Conservation (phyloP, 2,113 vertebrate genomes). For the Strix uralensis region DNA sequence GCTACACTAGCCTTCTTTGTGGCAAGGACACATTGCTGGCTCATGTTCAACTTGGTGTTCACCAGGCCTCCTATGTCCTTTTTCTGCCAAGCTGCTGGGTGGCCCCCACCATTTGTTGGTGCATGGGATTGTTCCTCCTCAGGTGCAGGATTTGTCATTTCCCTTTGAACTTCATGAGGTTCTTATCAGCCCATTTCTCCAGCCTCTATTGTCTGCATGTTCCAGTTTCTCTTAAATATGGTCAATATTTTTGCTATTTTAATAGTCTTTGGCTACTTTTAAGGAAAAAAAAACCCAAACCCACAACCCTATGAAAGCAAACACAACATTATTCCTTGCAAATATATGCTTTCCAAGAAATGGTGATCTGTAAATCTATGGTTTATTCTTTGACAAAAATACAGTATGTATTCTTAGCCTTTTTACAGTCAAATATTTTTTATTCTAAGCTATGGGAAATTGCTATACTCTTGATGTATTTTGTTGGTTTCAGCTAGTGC, state of each 20-base stretch:
- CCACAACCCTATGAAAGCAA: neutral
- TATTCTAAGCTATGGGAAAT: neutral
- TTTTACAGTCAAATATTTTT: slow-evolving; percentile 47
- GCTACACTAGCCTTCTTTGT: neutral
- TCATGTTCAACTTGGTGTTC: neutral
- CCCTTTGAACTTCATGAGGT: neutral
- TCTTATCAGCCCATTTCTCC: neutral
- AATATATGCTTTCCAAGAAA: neutral
- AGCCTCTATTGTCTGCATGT: neutral
- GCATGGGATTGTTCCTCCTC: neutral
- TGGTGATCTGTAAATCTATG: neutral
- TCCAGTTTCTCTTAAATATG: neutral
- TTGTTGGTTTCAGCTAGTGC: neutral
- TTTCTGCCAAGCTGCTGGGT: neutral
- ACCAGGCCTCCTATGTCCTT: neutral
- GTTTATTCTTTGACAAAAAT: slow-evolving; percentile 15
- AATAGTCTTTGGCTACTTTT: neutral
- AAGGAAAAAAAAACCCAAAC: neutral
- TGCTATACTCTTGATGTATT: neutral
- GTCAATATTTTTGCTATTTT: slow-evolving; percentile 5
- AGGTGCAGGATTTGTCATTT: neutral
- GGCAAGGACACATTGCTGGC: neutral
- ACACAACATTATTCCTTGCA: neutral
- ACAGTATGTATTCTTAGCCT: neutral
- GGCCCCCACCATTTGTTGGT: neutral